Evolutionary conservation across 2,888 invertebrate genomes (phyloP), one percentile per base, ranked within the genome.

Genomic region (Trichacis sp.): DNA sequence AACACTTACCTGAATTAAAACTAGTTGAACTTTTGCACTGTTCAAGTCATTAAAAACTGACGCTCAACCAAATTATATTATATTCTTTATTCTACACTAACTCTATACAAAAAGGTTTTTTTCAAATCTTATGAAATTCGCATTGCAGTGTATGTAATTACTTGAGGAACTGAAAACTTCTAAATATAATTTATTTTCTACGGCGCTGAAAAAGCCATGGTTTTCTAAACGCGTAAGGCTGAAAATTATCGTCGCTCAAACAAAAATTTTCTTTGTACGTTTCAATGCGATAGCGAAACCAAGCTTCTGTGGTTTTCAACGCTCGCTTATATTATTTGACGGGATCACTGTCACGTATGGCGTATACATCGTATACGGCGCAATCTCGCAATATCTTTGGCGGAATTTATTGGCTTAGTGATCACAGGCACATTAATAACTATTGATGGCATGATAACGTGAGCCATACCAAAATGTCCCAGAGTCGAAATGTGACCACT

Each of bases 371-470:
- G 45, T 9, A 19, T 17, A 5, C 24, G 18, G 18, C 42, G 18
- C 42, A 17, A 42, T 42, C 42, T 17, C 6, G 42, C 42, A 42
- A 42, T 42, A 42, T 42, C 18, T 14, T 42, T 17, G 14, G 15
- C 17, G 18, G 14, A 42, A 42, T 42, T 14, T 42, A 42, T 42
- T 17, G 42, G 15, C 15, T 3, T 14, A 17, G 18, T 42, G 42
- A 42, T 42, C 42, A 17, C 18, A 14, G 17, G 42, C 15, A 14
- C 42, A 42, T 42, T 42, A 17, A 42, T 42, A 42, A 42, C 42
- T 14, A 42, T 42, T 17, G 15, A 42, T 42, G 18, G 17, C 11
- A 17, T 15, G 42, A 42, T 42, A 42, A 42, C 42, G 17, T 9
- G 42, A 42, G 42, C 42, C 42, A 15, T 17, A 14, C 42, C 11